Evolutionary conservation across 2,888 invertebrate species (phyloP), one percentile per base, ranked within the genome.

Genomic region (Eupithecia vulgata): DNA sequence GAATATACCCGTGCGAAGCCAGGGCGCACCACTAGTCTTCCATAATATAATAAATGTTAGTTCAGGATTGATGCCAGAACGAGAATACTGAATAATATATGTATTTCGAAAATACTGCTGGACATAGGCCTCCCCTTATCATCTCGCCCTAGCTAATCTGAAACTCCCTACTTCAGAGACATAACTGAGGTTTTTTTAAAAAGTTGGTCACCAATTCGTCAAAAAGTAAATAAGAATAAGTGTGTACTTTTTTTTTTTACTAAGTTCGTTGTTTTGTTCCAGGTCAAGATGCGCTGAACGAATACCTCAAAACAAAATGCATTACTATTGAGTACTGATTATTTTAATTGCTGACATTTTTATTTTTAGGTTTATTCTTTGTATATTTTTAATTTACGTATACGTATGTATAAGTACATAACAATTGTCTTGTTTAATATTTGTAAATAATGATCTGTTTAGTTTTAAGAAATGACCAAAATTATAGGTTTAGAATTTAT

Each of bases 221-320:
- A n/a, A n/a, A n/a, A 30, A 30, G 30, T 30, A 3, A 30, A 30
- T 30, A 30, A 30, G 30, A 30, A 40, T 13, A 40, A 40, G 4
- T 0, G 2, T 40, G 40, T 12, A 40, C 1, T 37, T 8, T n/a
- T n/a, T n/a, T 42, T 1, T 13, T n/a, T 45, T 52, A n/a, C 8
- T 52, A 21, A 52, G 2, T 21, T 45, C 59, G 78, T 77, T 77
- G 81, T 83, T 83, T 84, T 80, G 83, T 93, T 92, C 34, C 93
- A 97, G 98, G 99, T 74, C 97, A 98, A 92, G 99, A 99, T 67
- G 97, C 98, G 0, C 95, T 99, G 57, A 98, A 98, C 88, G 99
- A 99, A 92, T 99, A 99, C 90, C 95, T 99, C 77, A 98, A 98
- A 90, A 99, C 98, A 1, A 99, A 99, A 93, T 97, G 98, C 81